Base-by-base conservation (phyloP, 2,797 vertebrate genomes). In the Scolopax bukidnonensis region DNA sequence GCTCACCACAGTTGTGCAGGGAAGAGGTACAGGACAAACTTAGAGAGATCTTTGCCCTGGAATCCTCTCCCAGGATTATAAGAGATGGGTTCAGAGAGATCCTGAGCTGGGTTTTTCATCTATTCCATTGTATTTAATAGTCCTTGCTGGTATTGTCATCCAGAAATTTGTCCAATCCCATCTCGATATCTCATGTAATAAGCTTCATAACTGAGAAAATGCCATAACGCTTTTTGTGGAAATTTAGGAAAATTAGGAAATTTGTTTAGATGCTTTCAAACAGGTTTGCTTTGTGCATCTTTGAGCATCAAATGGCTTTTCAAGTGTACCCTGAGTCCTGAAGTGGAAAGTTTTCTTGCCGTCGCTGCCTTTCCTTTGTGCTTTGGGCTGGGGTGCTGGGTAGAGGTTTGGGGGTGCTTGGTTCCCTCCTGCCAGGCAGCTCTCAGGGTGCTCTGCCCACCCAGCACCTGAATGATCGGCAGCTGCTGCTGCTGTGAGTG, bases 401-500 rank as follows among this genome's bases (percentile, higher is more conserved):
- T 59, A 41, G 56, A 51, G 45, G 36, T 53, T 64, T 27, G 30
- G 54, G 50, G 38, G 47, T 63, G 74, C 74, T 70, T 53, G 45
- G 32, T 6, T 2, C 51, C 50, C 28, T 74, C 60, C 30, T 40
- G 30, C 24, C 4, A 4, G 70, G 30, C 51, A 16, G 51, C 24
- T 48, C 51, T 18, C 1, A 1, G 60, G 43, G 28, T 25, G 13
- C 1, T 2, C 38, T 53, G 80, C 45, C 36, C 45, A 16, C 19
- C 67, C 69, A 40, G 16, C 0, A 4, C n/a, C 48, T 45, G 27
- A 9, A 1, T 3, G 2, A 13, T 38, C 9, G 3, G 24, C 45
- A 8, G 27, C 51, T 45, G 63, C 41, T 59, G 79, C 32, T 51
- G 36, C 23, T 47, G 21, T 23, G 17, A 9, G 25, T 2, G 27